Conservation (phyloP, 2,888 invertebrate species). For the Drosophila mercatorum region DNA sequence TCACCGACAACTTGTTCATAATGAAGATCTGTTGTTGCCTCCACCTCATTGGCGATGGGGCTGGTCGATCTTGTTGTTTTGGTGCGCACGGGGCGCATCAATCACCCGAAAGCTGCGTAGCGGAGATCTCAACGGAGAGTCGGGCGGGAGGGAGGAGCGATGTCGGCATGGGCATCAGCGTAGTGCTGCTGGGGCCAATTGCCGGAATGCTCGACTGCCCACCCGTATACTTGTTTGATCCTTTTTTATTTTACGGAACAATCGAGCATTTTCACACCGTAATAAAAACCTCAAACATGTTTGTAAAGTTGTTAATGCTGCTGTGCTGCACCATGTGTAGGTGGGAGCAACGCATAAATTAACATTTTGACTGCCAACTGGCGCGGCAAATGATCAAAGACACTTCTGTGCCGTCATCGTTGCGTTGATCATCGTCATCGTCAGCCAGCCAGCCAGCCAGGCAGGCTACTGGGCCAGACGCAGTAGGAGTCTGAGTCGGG, state of each 20-base stretch:
- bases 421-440: slow-evolving; percentile 68
- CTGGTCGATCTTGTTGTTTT: slow-evolving; percentile 54
- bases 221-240: slow-evolving; percentile 81
- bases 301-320: slow-evolving; percentile 78
- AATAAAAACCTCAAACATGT: slow-evolving; percentile 81
- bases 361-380: slow-evolving; percentile 82
- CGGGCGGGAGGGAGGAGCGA: not conserved
- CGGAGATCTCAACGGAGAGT: slow-evolving; percentile 4
- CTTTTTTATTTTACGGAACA: slow-evolving; percentile 62
- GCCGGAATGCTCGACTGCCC: slow-evolving; percentile 46
- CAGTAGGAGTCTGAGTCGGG: slow-evolving; percentile 9
- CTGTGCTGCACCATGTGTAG: slow-evolving; percentile 52
- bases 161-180: slow-evolving; percentile 10
- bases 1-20: slow-evolving; percentile 65
- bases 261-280: slow-evolving; percentile 74
- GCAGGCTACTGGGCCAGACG: slow-evolving; percentile 14
- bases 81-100: slow-evolving; percentile 62
- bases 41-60: slow-evolving; percentile 23
- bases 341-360: slow-evolving; percentile 77
- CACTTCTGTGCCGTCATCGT: slow-evolving; percentile 78
- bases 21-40: slow-evolving; percentile 59
- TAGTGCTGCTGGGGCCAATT: slow-evolving; percentile 15
- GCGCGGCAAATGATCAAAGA: slow-evolving; percentile 79
- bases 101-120: slow-evolving; percentile 62
- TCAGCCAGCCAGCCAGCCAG: slow-evolving; percentile 32